Conservation (phyloP, 2,797 vertebrate genomes). For the Brachyrhaphis roseni region DNA sequence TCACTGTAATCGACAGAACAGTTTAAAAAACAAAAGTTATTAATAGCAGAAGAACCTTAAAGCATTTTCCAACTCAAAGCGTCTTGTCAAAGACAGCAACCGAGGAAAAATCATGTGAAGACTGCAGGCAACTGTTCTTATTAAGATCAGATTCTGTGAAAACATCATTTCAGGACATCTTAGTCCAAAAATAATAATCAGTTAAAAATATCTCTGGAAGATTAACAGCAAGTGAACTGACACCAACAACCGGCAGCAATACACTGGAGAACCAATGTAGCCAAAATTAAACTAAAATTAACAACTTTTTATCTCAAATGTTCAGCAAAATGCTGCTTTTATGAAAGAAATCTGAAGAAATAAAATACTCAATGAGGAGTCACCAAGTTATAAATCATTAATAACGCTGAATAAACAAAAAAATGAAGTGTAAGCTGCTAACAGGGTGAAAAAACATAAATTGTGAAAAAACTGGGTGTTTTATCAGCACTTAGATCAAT, state of each 20-base stretch:
- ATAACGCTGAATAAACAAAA: not conserved
- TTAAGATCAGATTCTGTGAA: not conserved
- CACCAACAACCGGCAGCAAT: not conserved
- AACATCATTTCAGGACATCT: not conserved
- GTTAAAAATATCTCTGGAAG: constrained; percentile 45
- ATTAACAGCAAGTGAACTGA: constrained; percentile 2
- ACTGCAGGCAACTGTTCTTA: not conserved
- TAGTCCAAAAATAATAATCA: constrained; percentile 39
- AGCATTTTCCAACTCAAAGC: not conserved
- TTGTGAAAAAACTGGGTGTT: not conserved
- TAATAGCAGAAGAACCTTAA: constrained; percentile 25
- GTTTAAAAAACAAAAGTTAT: constrained; percentile 8
- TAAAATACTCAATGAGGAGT: not conserved
- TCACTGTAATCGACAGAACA: not conserved
- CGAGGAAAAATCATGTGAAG: constrained; percentile 10
- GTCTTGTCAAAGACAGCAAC: constrained; percentile 28
- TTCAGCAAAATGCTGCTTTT: not conserved
- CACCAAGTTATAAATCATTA: not conserved
- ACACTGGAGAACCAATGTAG: not conserved
- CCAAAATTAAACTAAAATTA: not conserved
- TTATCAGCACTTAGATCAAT: not conserved
- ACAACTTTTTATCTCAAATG: not conserved
- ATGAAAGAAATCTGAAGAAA: not conserved
- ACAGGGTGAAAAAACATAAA: not conserved
- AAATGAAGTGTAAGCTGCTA: not conserved